A percentile compares a stretch with the other conserved stretches of the same genome.
phyloP scores from a whole-genome alignment of 2,888 invertebrate genomes.

The Aelia acuminata region DNA sequence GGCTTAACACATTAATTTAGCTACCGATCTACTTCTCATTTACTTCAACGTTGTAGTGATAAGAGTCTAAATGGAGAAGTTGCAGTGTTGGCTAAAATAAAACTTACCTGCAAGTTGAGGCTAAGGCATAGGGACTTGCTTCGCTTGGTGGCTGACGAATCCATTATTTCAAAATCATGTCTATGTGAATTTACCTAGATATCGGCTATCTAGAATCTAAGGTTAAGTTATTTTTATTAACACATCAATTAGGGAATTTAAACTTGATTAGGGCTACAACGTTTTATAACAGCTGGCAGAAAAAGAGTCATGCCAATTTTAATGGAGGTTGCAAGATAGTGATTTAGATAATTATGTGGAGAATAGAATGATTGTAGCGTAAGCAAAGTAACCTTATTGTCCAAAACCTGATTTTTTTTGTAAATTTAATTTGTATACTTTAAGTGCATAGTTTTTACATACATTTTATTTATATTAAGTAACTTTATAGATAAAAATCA shows the following conservation, averaged over 20 bases:
- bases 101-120: conserved; percentile 41
- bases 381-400: too few species aligned
- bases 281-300: background rate
- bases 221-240: background rate
- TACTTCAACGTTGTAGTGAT: too few species aligned
- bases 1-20: too few species aligned
- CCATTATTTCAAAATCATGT: background rate
- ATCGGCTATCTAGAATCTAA: background rate
- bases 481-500: too few species aligned
- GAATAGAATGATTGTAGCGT: too few species aligned
- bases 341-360: background rate
- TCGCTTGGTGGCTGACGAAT: background rate
- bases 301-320: background rate
- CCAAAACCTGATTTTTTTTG: too few species aligned
- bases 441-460: too few species aligned
- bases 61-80: too few species aligned
- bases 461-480: too few species aligned
- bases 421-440: too few species aligned
- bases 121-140: conserved; percentile 52
- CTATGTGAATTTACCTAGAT: background rate
- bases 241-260: background rate
- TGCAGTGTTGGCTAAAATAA: too few species aligned
- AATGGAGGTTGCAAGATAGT: background rate
- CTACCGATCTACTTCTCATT: too few species aligned
- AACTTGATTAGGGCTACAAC: background rate